Evolutionary conservation across 2,113 vertebrate species (phyloP).

Genomic region (Erythrocebus patas): DNA sequence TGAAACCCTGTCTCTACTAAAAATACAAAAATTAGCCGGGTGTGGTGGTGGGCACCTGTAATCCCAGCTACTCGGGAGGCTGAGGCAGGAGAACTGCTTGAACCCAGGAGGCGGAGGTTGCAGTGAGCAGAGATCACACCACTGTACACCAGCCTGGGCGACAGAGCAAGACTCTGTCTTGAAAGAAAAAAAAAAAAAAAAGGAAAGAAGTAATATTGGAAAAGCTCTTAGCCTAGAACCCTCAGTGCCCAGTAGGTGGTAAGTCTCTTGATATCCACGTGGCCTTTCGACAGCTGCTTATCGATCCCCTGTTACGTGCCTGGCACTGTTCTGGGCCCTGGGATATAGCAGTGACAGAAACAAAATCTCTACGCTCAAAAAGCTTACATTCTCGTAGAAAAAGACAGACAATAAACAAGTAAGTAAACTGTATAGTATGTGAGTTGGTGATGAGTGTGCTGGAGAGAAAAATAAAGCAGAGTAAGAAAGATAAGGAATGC

Average conservation of each 20-base stretch:
- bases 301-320: not conserved
- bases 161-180: too few species aligned
- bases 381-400: not conserved
- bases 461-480: not conserved
- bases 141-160: too few species aligned
- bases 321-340: not conserved
- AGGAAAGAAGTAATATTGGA: not conserved
- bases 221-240: not conserved
- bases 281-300: not conserved
- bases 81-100: too few species aligned
- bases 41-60: too few species aligned
- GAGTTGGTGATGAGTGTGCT: not conserved
- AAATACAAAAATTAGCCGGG: too few species aligned
- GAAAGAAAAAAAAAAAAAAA: too few species aligned
- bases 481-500: not conserved
- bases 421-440: accelerated
- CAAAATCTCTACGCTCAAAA: not conserved
- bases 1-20: too few species aligned
- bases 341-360: not conserved
- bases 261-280: accelerated
- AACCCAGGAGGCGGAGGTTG: too few species aligned
- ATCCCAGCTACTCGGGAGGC: too few species aligned
- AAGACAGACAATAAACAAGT: not conserved
- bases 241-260: accelerated
- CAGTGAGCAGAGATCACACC: too few species aligned